Evolutionary conservation across 2,797 vertebrate species (phyloP).

Genomic region (Rachycentron canadum): DNA sequence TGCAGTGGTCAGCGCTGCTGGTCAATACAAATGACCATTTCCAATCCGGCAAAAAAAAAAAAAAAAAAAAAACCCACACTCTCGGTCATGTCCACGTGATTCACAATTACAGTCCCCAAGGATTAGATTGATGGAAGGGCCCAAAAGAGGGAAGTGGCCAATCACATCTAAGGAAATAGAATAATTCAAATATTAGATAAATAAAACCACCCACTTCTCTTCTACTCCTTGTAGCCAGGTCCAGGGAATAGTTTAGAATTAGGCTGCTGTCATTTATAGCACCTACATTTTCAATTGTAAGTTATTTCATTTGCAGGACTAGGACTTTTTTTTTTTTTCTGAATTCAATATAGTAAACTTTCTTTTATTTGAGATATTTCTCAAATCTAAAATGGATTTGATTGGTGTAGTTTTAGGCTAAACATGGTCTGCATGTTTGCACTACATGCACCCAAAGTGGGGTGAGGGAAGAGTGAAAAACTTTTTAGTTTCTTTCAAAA

Average conservation of each 20-base stretch:
- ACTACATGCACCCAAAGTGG: neutral
- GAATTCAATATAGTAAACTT: neutral
- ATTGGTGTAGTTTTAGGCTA: neutral
- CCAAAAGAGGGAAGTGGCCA: constrained; percentile 71
- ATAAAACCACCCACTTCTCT: neutral
- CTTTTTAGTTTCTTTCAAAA: neutral
- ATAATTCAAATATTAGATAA: neutral
- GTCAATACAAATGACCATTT: constrained; percentile 81
- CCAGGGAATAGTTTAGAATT: neutral
- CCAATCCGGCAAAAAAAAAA: constrained; percentile 65
- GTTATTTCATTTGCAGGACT: neutral
- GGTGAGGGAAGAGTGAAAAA: neutral
- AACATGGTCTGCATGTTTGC: too few relatives aligned
- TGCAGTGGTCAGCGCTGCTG: constrained; percentile 68
- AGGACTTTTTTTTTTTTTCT: neutral
- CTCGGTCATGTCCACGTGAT: constrained; percentile 86
- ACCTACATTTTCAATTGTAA: neutral
- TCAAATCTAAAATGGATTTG: neutral
- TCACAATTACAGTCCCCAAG: constrained; percentile 77
- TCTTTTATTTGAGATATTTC: neutral
- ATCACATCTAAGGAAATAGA: constrained; percentile 64
- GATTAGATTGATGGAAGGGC: constrained; percentile 79
- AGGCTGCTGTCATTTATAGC: neutral
- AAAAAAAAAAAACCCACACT: constrained; percentile 62
- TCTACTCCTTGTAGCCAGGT: neutral